Base-by-base conservation (phyloP, 2,888 invertebrate genomes). In the Megastigmus dorsalis region DNA sequence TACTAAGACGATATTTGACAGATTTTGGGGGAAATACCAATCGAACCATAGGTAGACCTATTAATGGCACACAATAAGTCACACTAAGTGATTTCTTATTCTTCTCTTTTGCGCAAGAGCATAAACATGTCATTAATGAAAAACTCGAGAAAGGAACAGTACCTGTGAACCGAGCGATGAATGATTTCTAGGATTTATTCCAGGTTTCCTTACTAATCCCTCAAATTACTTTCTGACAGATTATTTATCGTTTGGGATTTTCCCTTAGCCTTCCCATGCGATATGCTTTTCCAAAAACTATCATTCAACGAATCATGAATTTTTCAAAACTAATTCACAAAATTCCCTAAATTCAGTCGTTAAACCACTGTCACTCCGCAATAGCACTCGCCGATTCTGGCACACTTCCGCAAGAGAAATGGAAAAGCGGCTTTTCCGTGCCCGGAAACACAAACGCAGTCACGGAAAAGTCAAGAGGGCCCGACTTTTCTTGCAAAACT, bases 191-290 rank as follows among this genome's bases (percentile, higher is more conserved):
- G 20, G 23, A 62, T 33, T 48, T 48, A 48, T 26, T 62, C 30
- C 41, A 20, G 9, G 33, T 5, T 28, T 28, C 3, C 2, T 4
- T 18, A 28, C 18, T 62, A 38, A 59, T 41, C 41, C 41, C n/a
- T 13, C 28, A 48, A 62, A 48, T 62, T 62, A 48, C 43, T 20
- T 30, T 48, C 48, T 48, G 48, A 20, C 48, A 33, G 62, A 48
- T 62, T 36, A 62, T 48, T 62, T 33, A 48, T 45, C 62, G 48
- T 30, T 30, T 28, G 28, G 6, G 9, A n/a, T 33, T 15, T 10
- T 20, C 10, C 41, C 23, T 33, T 38, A 26, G 23, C 26, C 36
- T 13, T 0, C 6, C 26, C 5, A 7, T 38, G 6, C n/a, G 15
- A 1, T 26, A n/a, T 26, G 9, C 15, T 33, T n/a, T n/a, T n/a